These are phyloP conservation scores for Hippocampus barbouri DNA, from an alignment of 2,113 vertebrate genomes.

Conservation along the genomic window DNA sequence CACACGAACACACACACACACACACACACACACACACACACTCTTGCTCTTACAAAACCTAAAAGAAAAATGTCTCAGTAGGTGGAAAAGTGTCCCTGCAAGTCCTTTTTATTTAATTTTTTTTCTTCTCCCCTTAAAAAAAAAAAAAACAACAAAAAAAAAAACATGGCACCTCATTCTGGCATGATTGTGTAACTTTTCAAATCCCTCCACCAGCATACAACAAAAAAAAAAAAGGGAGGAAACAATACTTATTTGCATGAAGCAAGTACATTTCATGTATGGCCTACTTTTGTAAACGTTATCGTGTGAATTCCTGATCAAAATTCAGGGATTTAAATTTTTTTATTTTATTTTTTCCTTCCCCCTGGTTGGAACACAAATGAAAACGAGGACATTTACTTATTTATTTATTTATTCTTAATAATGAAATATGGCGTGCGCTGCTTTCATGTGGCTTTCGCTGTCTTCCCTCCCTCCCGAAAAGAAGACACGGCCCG, in stretches of 20 bases:
- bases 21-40: too few relatives aligned
- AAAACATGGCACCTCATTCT: conserved; percentile 86
- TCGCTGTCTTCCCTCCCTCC: conserved; percentile 46
- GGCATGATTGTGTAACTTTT: conserved; percentile 87
- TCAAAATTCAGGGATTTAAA: conserved; percentile 30
- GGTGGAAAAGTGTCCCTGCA: conserved; percentile 47
- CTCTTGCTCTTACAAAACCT: not conserved
- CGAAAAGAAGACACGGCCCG: conserved; percentile 53
- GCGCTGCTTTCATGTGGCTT: conserved; percentile 61
- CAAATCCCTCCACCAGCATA: conserved; percentile 91
- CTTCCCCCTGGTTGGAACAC: not conserved
- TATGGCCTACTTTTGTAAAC: conserved; percentile 99
- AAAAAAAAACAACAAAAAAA: conserved; percentile 69
- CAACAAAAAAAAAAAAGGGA: conserved; percentile 62
- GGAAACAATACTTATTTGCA: conserved; percentile 84
- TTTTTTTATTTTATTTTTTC: not conserved
- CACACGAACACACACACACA: not conserved
- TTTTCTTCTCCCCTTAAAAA: conserved; percentile 79
- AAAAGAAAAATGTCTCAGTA: conserved; percentile 28
- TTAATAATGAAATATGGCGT: conserved; percentile 52
- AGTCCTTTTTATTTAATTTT: conserved; percentile 66
- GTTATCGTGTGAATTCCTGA: conserved; percentile 88
- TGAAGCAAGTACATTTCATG: conserved; percentile 83
- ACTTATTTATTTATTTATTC: not conserved
- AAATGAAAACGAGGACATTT: not conserved